Percentiles rank a stretch among this genome's conserved stretches.
Evolutionary conservation across 2,113 vertebrate genomes (phyloP).

Genomic region (Erythrolamprus reginae): DNA sequence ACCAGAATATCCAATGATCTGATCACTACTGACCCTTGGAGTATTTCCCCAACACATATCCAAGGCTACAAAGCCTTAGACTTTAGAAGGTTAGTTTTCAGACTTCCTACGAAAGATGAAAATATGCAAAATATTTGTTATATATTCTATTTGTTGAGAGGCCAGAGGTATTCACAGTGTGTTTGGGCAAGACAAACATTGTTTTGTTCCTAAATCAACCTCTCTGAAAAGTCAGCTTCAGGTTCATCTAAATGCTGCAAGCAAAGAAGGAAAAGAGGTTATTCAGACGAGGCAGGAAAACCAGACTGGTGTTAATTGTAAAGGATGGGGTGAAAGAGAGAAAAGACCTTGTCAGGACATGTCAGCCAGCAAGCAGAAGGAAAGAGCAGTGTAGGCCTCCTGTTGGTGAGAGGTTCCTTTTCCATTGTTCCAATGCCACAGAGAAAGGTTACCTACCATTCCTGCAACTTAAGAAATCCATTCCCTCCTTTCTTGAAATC

Average conservation of each 20-base stretch:
- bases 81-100: not conserved
- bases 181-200: constrained; percentile 70
- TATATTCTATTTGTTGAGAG: constrained; percentile 47
- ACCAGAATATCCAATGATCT: not conserved
- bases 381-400: not conserved
- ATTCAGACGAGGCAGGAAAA: constrained; percentile 65
- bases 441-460: constrained; percentile 1
- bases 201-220: constrained; percentile 65
- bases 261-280: constrained; percentile 46
- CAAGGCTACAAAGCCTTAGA: not conserved
- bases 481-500: constrained; percentile 6
- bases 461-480: constrained; percentile 20
- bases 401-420: not conserved
- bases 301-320: constrained; percentile 44
- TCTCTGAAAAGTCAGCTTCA: constrained; percentile 61
- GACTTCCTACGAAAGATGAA: constrained; percentile 20
- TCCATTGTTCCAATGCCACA: constrained; percentile 8
- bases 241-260: constrained; percentile 54
- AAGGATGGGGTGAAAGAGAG: constrained; percentile 17
- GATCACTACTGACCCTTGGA: not conserved
- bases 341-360: not conserved
- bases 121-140: constrained; percentile 53
- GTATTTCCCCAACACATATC: not conserved
- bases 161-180: constrained; percentile 59
- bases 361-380: not conserved